Evolutionary conservation across 2,888 invertebrate species (phyloP).

Genomic region (Agrotis ipsilon): DNA sequence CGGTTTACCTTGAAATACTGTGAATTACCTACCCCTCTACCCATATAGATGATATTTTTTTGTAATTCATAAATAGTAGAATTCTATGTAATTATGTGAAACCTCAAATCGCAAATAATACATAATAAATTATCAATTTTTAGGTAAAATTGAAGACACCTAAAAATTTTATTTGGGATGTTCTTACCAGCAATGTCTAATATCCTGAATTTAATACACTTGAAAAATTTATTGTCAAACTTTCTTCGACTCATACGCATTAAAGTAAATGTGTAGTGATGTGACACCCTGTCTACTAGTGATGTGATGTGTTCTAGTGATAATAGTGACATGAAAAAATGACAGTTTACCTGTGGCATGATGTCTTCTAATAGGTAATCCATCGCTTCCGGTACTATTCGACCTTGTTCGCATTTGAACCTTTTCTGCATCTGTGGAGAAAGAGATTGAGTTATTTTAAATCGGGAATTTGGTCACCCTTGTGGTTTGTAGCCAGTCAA

Average conservation of each 20-base stretch:
- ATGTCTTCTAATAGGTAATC: slow-evolving; percentile 91
- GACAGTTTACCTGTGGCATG: slow-evolving; percentile 88
- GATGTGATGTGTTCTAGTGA: slow-evolving; percentile 38
- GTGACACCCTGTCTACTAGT: slow-evolving; percentile 34
- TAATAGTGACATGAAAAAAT: not conserved
- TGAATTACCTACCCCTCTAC: too few relatives aligned
- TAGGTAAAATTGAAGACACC: not conserved
- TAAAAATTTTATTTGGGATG: not conserved
- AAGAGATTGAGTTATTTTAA: not conserved
- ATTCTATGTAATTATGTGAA: too few relatives aligned
- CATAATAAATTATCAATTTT: not conserved
- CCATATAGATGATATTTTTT: too few relatives aligned
- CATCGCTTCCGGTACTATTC: slow-evolving; percentile 91
- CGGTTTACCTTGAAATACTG: too few relatives aligned
- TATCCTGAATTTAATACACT: not conserved
- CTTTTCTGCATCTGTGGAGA: slow-evolving; percentile 87
- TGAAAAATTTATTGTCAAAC: slow-evolving; percentile 4
- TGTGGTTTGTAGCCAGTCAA: too few relatives aligned
- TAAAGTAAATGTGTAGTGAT: slow-evolving; percentile 40
- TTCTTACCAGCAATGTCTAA: not conserved
- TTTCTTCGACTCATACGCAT: slow-evolving; percentile 6
- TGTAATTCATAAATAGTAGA: too few relatives aligned
- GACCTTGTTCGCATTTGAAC: slow-evolving; percentile 91
- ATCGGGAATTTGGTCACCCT: too few relatives aligned
- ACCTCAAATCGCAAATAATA: not conserved